These are phyloP conservation scores for Mareca penelope DNA, from an alignment of 2,797 vertebrate species.

Conservation along the genomic window DNA sequence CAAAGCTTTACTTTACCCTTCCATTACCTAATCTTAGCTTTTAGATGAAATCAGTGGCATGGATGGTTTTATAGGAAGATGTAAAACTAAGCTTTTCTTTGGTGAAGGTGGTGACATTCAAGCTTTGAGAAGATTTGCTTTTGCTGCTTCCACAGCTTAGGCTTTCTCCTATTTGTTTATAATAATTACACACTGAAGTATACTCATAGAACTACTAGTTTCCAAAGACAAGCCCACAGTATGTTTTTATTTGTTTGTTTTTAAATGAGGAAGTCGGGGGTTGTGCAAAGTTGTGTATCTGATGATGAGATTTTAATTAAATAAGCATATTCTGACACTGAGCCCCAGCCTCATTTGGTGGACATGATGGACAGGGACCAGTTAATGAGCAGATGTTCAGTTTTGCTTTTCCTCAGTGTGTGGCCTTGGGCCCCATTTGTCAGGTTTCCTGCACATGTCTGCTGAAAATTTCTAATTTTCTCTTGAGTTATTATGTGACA, in stretches of 20 bases:
- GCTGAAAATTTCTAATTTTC: constrained; percentile 27
- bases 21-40: constrained; percentile 16
- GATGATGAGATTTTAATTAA: constrained; percentile 28
- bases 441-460: background rate
- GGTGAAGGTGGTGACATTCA: background rate
- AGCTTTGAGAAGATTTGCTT: background rate
- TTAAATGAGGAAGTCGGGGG: background rate
- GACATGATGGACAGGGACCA: background rate
- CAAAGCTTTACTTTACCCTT: constrained; percentile 40
- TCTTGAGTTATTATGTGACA: background rate
- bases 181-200: background rate
- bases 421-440: background rate
- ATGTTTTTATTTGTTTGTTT: background rate
- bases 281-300: background rate
- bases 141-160: background rate
- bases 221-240: background rate
- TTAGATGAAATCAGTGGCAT: background rate
- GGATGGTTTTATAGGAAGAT: background rate
- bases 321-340: background rate
- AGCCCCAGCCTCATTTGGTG: background rate
- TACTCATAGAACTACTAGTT: background rate
- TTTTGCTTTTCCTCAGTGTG: background rate
- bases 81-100: constrained; percentile 10
- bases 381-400: constrained; percentile 39
- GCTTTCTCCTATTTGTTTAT: background rate